phyloP scores from a whole-genome alignment of 2,113 vertebrate species.

The Urocolius indicus region DNA sequence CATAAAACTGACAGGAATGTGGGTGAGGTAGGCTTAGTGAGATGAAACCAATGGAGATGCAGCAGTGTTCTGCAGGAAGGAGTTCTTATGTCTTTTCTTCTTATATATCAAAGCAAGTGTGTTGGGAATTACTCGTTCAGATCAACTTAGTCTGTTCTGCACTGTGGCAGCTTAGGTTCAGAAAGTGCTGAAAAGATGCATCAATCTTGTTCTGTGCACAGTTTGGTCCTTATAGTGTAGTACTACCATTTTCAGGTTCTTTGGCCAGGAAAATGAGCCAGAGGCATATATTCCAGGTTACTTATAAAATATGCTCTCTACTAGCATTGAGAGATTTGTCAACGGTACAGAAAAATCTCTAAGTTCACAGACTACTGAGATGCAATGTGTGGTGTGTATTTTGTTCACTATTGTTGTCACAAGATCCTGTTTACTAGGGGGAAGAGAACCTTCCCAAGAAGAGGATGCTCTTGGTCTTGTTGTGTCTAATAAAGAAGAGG shows the following conservation, averaged over 20 bases:
- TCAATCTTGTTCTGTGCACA: not conserved
- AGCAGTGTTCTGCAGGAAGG: not conserved
- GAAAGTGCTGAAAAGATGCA: not conserved
- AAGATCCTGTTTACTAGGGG: slow-evolving; percentile 66
- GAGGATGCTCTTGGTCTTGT: slow-evolving; percentile 77
- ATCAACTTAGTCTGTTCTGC: not conserved
- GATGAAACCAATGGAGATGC: not conserved
- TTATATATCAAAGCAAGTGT: not conserved
- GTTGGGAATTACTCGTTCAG: not conserved
- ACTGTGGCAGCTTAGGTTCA: not conserved
- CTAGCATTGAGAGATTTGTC: not conserved
- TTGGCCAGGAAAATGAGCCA: not conserved
- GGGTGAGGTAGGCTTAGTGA: not conserved
- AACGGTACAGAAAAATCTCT: not conserved
- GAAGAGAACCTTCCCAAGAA: slow-evolving; percentile 85
- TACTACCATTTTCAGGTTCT: not conserved
- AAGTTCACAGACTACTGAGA: not conserved
- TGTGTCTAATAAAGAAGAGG: slow-evolving; percentile 88
- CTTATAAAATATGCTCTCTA: not conserved
- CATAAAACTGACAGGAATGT: not conserved
- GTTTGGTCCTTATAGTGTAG: not conserved
- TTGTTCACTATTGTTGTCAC: not conserved
- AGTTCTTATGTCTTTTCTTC: not conserved
- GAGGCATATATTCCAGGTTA: not conserved
- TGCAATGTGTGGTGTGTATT: not conserved